Conservation (phyloP, 2,888 invertebrate genomes). For the Drosophila lacicola region DNA sequence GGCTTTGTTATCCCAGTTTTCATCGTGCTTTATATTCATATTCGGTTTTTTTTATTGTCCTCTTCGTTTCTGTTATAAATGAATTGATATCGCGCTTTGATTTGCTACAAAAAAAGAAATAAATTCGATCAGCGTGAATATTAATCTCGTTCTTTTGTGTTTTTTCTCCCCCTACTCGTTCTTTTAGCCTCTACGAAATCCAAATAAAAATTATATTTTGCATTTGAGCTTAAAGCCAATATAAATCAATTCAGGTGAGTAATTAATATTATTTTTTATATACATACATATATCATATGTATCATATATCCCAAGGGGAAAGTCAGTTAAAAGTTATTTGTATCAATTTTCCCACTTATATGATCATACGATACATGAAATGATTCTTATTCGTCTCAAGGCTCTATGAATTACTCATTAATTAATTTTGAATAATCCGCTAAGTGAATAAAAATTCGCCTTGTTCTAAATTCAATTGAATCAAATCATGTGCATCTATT, state of each 20-base stretch:
- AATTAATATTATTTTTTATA: neutral
- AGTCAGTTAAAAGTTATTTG: no score
- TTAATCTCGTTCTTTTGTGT: conserved; percentile 36
- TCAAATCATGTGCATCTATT: neutral
- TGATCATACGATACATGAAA: no score
- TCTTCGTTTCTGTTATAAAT: conserved; percentile 6
- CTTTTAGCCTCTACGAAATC: conserved; percentile 23
- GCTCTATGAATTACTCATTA: no score
- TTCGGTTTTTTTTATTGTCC: conserved; percentile 1
- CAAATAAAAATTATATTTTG: conserved; percentile 19
- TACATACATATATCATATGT: neutral
- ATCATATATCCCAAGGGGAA: no score
- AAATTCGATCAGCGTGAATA: conserved; percentile 2
- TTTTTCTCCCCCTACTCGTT: conserved; percentile 4
- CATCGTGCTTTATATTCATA: conserved; percentile 1
- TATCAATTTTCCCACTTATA: no score
- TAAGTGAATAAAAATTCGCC: no score
- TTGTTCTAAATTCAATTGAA: no score
- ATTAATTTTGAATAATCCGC: no score
- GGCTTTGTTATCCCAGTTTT: conserved; percentile 22
- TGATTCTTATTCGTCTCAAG: no score
- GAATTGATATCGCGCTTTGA: conserved; percentile 11
- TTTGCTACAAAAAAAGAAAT: neutral
- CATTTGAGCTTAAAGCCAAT: conserved; percentile 18
- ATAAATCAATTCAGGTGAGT: conserved; percentile 17